Percentiles rank a stretch among this genome's conserved stretches.
Evolutionary conservation across 2,113 vertebrate genomes (phyloP).

Genomic region (Sander vitreus): DNA sequence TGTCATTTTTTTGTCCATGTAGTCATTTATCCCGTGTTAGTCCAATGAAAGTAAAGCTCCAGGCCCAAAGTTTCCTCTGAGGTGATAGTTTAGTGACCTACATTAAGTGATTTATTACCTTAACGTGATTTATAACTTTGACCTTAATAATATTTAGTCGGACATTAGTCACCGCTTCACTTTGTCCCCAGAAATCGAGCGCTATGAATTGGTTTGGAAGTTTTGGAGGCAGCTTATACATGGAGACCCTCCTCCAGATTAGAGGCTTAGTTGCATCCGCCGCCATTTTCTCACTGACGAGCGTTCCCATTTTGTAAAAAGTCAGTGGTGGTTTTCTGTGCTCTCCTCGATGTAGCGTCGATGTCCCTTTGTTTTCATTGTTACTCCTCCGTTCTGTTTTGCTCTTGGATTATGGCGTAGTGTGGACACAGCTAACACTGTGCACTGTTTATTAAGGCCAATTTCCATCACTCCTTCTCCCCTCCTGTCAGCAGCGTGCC

Average conservation of each 20-base stretch:
- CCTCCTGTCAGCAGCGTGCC: constrained; percentile 48
- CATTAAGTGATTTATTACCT: constrained; percentile 49
- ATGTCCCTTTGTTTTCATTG: constrained; percentile 9
- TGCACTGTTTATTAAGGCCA: constrained; percentile 68
- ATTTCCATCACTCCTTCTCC: constrained; percentile 62
- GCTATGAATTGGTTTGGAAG: constrained; percentile 18
- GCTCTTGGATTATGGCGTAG: constrained; percentile 21
- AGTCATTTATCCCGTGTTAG: background rate
- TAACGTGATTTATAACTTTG: constrained; percentile 54
- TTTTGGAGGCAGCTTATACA: constrained; percentile 5
- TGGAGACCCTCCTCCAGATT: constrained; percentile 30
- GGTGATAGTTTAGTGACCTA: constrained; percentile 50
- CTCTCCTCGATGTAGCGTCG: background rate
- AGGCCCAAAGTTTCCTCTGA: background rate
- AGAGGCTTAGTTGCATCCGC: constrained; percentile 41
- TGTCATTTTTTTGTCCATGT: background rate
- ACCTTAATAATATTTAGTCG: constrained; percentile 54
- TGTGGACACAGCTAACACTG: constrained; percentile 28
- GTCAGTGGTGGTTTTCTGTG: constrained; percentile 39
- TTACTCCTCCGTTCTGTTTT: background rate
- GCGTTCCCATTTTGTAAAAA: constrained; percentile 59
- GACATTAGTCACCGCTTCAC: constrained; percentile 49
- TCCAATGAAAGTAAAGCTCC: background rate
- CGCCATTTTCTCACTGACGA: constrained; percentile 54
- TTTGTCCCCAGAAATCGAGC: constrained; percentile 40